These are phyloP conservation scores for Trilocha varians DNA, from an alignment of 2,888 invertebrate genomes.

Conservation along the genomic window DNA sequence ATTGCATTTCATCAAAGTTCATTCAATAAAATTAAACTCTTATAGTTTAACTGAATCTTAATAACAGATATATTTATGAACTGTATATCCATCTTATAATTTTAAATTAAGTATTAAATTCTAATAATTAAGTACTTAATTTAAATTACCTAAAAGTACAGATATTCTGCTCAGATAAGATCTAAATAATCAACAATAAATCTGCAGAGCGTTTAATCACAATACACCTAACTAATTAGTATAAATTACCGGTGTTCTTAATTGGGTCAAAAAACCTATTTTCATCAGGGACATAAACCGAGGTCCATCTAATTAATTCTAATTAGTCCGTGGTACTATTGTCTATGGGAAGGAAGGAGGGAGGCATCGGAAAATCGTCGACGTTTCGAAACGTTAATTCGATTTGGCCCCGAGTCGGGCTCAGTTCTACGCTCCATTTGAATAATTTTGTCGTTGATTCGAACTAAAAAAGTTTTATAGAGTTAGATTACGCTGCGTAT, in stretches of 20 bases:
- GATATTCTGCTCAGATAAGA: too few species aligned
- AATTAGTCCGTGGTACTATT: conserved; percentile 42
- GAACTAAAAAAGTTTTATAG: conserved; percentile 23
- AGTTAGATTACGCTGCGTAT: conserved; percentile 4
- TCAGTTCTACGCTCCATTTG: conserved; percentile 39
- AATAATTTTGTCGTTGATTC: conserved; percentile 51
- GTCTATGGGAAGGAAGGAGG: conserved; percentile 24
- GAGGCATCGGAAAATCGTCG: conserved; percentile 48
- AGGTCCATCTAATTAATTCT: conserved; percentile 45
- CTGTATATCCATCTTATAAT: too few species aligned
- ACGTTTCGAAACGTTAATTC: conserved; percentile 50
- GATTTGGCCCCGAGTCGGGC: conserved; percentile 38
- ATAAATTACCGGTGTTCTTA: conserved; percentile 10
- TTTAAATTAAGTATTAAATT: too few species aligned
- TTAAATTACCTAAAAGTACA: too few species aligned
- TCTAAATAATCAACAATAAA: too few species aligned
- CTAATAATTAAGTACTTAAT: too few species aligned
- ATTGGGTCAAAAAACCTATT: conserved; percentile 9
- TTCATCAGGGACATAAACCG: conserved; percentile 29
- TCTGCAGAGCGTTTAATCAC: too few species aligned
- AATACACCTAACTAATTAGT: too few species aligned
- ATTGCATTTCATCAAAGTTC: too few species aligned
- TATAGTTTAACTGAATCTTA: too few species aligned
- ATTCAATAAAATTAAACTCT: too few species aligned
- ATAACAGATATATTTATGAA: too few species aligned